These are phyloP conservation scores for Pterocles burchelli DNA, from an alignment of 2,113 vertebrate species.

Conservation along the genomic window DNA sequence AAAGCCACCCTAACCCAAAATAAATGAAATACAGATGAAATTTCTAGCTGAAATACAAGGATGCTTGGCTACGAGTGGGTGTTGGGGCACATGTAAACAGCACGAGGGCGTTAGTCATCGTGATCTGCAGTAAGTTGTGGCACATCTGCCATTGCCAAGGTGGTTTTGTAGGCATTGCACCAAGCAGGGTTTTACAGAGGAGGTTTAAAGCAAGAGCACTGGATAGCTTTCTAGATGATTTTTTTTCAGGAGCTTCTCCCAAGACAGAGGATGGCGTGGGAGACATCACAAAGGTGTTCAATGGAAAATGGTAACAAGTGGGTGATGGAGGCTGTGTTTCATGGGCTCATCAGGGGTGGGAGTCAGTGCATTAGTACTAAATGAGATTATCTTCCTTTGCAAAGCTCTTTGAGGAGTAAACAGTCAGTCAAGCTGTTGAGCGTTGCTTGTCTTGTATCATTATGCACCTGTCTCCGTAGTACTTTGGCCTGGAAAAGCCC, in stretches of 20 bases:
- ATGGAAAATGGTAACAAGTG: conserved; percentile 54
- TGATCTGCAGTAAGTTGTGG: neutral
- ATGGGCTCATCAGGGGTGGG: neutral
- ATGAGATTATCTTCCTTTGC: conserved; percentile 12
- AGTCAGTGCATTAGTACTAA: neutral
- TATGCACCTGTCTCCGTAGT: fast-evolving
- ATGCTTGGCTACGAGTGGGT: neutral
- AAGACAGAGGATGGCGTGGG: neutral
- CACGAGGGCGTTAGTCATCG: neutral
- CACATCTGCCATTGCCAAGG: neutral
- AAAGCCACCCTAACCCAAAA: neutral
- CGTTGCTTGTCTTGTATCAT: neutral
- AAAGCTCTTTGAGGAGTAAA: neutral
- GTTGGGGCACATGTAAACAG: neutral
- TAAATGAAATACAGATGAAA: neutral
- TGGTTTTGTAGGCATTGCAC: neutral
- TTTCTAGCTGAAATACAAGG: neutral
- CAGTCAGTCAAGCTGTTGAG: neutral
- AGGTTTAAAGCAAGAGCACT: neutral
- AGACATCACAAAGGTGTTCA: conserved; percentile 11
- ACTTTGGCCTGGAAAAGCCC: neutral
- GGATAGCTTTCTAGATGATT: neutral
- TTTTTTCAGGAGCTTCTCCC: neutral
- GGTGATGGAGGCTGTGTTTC: conserved; percentile 32
- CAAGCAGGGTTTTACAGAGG: neutral